These are phyloP conservation scores for Metallyticus violacea DNA, from an alignment of 2,888 invertebrate species.

Conservation along the genomic window DNA sequence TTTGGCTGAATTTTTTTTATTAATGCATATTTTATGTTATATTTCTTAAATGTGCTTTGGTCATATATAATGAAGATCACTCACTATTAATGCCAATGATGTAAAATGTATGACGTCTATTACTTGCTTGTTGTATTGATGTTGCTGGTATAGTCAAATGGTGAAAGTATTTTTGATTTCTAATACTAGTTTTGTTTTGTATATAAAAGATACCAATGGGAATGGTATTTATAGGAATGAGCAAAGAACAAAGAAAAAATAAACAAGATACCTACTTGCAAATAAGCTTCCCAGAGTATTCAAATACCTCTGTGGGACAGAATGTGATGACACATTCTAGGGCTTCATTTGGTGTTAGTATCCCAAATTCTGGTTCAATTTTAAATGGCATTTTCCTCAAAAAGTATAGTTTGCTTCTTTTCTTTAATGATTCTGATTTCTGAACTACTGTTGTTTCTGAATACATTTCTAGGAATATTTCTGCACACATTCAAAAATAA, in stretches of 20 bases:
- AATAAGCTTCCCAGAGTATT: slow-evolving; percentile 53
- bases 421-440: not conserved
- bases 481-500: not conserved
- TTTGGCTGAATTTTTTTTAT: too few relatives aligned
- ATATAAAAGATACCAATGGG: too few relatives aligned
- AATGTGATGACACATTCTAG: slow-evolving; percentile 53
- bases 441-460: not conserved
- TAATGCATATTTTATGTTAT: too few relatives aligned
- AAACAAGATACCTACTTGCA: slow-evolving; percentile 48
- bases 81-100: too few relatives aligned
- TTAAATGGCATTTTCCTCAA: not conserved
- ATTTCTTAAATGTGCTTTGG: too few relatives aligned
- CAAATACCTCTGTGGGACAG: slow-evolving; percentile 54
- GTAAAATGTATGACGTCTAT: too few relatives aligned
- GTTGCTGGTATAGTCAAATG: too few relatives aligned
- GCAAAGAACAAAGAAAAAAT: too few relatives aligned
- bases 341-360: slow-evolving; percentile 49
- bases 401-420: not conserved
- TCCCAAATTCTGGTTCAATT: slow-evolving; percentile 47
- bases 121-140: too few relatives aligned
- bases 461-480: not conserved
- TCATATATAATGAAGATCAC: too few relatives aligned
- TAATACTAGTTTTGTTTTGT: not conserved
- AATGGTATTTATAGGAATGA: too few relatives aligned
- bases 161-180: too few relatives aligned